phyloP scores from a whole-genome alignment of 2,113 vertebrate species.

The Ciconia stormi region DNA sequence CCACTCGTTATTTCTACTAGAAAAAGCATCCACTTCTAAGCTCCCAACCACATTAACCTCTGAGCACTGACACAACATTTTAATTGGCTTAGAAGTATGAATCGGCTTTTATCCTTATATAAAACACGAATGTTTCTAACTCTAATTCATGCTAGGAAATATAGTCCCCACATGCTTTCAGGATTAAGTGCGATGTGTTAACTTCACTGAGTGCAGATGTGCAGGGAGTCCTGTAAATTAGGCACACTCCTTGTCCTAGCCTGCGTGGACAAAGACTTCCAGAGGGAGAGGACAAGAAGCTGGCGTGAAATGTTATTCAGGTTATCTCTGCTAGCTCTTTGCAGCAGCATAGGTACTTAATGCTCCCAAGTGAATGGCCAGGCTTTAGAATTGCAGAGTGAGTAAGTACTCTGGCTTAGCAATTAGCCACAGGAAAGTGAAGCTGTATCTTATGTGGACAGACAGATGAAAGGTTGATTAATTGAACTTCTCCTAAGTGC shows the following conservation, averaged over 20 bases:
- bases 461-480: slow-evolving; percentile 29
- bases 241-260: background rate
- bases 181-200: background rate
- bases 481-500: slow-evolving; percentile 40
- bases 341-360: background rate
- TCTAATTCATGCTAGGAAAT: slow-evolving; percentile 17
- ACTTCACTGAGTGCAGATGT: background rate
- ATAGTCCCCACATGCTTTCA: background rate
- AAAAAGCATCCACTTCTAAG: slow-evolving; percentile 30
- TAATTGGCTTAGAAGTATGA: slow-evolving; percentile 55
- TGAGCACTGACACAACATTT: slow-evolving; percentile 39
- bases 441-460: background rate
- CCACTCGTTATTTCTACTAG: slow-evolving; percentile 43
- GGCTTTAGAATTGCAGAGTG: background rate
- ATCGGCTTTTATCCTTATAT: background rate
- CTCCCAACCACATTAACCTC: slow-evolving; percentile 42
- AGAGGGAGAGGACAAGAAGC: background rate
- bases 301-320: slow-evolving; percentile 1
- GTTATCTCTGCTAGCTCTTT: background rate
- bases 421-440: slow-evolving; percentile 21
- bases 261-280: background rate
- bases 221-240: slow-evolving; percentile 13
- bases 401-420: background rate
- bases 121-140: slow-evolving; percentile 1
- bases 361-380: background rate